Base-by-base conservation (phyloP, 2,113 vertebrate species). In the Urocitellus parryii region DNA sequence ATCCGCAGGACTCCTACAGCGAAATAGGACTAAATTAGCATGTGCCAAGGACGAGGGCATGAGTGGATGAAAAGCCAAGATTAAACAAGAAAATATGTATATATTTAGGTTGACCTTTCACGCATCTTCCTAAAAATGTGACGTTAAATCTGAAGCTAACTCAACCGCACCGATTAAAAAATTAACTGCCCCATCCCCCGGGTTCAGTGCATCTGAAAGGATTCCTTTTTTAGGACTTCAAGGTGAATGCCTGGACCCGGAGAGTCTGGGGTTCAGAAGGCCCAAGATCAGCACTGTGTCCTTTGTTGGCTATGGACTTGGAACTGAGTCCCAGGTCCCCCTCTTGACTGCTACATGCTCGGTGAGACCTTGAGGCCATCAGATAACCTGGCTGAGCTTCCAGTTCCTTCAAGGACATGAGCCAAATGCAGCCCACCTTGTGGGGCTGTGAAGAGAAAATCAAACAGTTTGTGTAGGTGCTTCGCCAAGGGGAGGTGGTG, bases 11-110 rank as follows among this genome's bases (percentile, higher is more conserved):
- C 81, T 90, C 97, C 97, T 73, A 79, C 83, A 5, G 95, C 81
- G 96, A 95, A 91, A 58, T 51, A 78, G 97, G 80, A 94, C 95
- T 96, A 92, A 97, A 97, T 97, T 98, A 97, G 96, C 97, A 97
- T 97, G 87, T 96, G 79, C 94, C 80, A 73, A 92, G 96, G 96
- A 89, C 22, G 34, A 97, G 95, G 95, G 94, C 95, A 91, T 2
- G 67, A 84, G 74, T 37, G 39, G 94, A 93, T 97, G 89, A 97
- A 97, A 96, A 97, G 95, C 91, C 73, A 90, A 77, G 95, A 65
- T 96, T 67, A 73, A 96, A 96, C 76, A 91, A 51, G 91, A 94
- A 96, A 95, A 94, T 89, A 86, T n/a, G 4, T 91, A 94, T 96
- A 95, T 96, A 97, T 97, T 96, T 97, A 97, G 96, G 80, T 42